Conservation (phyloP, 2,113 vertebrate genomes). For the Macroglossus sobrinus region DNA sequence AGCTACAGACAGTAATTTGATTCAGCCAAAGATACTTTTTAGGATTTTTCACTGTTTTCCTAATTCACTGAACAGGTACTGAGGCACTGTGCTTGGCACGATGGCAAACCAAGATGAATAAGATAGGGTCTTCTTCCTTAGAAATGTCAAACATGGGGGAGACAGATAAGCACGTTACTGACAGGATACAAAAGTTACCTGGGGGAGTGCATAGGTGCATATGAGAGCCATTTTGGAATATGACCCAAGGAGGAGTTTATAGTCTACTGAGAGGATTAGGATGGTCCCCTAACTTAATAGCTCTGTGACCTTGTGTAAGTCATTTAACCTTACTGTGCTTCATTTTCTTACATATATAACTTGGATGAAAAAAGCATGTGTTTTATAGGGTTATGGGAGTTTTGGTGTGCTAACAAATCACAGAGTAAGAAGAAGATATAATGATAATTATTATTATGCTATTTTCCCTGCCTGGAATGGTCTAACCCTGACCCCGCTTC, state of each 20-base stretch:
- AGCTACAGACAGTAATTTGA: slow-evolving; percentile 2
- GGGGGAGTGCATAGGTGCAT: background rate
- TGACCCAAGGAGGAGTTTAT: background rate
- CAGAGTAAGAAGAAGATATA: background rate
- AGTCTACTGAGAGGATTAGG: background rate
- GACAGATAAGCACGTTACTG: background rate
- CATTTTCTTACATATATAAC: background rate
- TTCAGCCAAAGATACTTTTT: background rate
- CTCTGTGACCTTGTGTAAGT: background rate
- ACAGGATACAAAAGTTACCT: background rate
- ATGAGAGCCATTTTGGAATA: background rate
- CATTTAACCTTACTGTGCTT: background rate
- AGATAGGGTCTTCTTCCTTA: background rate
- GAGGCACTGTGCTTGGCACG: background rate
- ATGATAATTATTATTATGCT: background rate
- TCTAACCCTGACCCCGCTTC: background rate
- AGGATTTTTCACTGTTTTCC: background rate
- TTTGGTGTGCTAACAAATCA: background rate
- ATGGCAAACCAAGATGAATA: background rate
- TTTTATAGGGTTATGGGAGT: background rate
- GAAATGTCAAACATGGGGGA: background rate
- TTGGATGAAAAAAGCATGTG: background rate
- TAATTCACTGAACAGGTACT: background rate
- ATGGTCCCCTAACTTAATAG: background rate
- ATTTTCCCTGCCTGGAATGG: background rate